phyloP scores from a whole-genome alignment of 2,113 vertebrate species.

The Picathartes gymnocephalus region DNA sequence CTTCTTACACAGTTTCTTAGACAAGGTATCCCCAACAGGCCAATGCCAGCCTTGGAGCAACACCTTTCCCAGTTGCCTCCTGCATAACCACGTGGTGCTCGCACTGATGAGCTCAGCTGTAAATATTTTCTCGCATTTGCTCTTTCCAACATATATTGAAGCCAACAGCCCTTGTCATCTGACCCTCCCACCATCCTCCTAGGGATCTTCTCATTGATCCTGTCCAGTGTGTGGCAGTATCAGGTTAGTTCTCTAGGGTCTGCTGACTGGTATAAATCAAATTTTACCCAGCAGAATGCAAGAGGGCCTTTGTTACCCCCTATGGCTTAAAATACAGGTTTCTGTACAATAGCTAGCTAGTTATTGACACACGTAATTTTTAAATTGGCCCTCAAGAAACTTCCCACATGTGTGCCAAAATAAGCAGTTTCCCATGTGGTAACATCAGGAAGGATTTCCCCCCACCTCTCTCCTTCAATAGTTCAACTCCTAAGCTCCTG shows the following conservation, averaged over 20 bases:
- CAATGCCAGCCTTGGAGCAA: not conserved
- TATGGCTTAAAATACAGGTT: not conserved
- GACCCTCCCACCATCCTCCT: not conserved
- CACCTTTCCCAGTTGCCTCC: not conserved
- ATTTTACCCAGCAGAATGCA: not conserved
- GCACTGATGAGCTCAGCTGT: not conserved
- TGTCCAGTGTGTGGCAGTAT: accelerated
- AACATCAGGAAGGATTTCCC: not conserved
- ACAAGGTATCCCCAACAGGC: not conserved
- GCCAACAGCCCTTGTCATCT: not conserved
- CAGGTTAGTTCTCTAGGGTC: not conserved
- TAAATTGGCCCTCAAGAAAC: not conserved
- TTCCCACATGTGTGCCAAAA: not conserved
- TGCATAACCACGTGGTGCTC: not conserved
- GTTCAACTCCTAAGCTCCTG: not conserved
- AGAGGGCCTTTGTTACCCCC: not conserved
- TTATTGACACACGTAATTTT: not conserved
- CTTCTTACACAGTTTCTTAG: not conserved
- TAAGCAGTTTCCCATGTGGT: not conserved
- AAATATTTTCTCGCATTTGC: not conserved
- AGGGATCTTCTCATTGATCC: accelerated
- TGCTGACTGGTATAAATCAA: not conserved
- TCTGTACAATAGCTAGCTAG: not conserved
- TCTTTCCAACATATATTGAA: not conserved
- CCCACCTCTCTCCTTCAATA: accelerated